These are phyloP conservation scores for Cyanocitta stelleri DNA, from an alignment of 2,113 vertebrate species.

Conservation along the genomic window DNA sequence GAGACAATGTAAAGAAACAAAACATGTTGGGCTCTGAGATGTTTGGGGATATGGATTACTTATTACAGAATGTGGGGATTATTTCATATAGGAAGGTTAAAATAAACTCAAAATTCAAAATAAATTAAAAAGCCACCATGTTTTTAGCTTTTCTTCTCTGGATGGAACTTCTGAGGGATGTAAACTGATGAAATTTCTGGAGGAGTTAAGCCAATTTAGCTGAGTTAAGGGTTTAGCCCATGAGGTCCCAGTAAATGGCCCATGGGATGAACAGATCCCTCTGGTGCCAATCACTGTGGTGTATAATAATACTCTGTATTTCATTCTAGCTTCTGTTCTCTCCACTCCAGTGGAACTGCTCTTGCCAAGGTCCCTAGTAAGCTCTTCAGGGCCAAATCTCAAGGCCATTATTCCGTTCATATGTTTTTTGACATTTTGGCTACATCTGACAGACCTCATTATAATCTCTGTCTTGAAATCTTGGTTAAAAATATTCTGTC, in stretches of 20 bases:
- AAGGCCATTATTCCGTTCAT: slow-evolving; percentile 37
- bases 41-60: neutral
- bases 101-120: neutral
- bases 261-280: neutral
- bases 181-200: neutral
- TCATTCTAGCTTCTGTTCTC: slow-evolving; percentile 38
- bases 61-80: neutral
- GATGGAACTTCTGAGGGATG: neutral
- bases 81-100: neutral
- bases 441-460: slow-evolving; percentile 35
- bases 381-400: slow-evolving; percentile 46
- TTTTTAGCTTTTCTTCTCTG: neutral
- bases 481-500: neutral
- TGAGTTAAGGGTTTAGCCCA: neutral
- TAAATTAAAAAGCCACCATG: neutral
- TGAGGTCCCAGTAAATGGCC: neutral
- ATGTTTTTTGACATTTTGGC: slow-evolving; percentile 56
- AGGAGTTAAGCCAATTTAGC: neutral
- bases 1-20: neutral
- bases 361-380: slow-evolving; percentile 45
- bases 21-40: neutral
- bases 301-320: neutral
- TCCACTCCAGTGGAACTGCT: slow-evolving; percentile 25
- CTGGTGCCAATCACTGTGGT: neutral
- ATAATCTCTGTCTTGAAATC: neutral